A percentile compares a stretch with the other conserved stretches of the same genome.
phyloP scores from a whole-genome alignment of 2,888 invertebrate species.

The Cerceris ruficornis region DNA sequence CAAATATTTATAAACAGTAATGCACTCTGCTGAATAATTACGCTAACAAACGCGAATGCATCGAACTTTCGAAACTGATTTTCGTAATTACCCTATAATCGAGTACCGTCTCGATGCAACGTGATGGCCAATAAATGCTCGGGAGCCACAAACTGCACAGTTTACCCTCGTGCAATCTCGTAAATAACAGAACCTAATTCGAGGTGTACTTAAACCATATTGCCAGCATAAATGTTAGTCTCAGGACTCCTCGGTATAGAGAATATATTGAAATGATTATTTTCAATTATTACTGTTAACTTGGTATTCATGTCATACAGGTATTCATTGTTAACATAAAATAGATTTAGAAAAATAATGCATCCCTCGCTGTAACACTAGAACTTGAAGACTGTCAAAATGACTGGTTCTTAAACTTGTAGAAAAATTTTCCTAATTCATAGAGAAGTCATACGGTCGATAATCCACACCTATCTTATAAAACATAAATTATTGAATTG shows the following conservation, averaged over 20 bases:
- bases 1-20: neutral
- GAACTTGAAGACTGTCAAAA: too few species aligned
- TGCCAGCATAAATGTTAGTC: conserved; percentile 21
- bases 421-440: too few species aligned
- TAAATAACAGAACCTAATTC: conserved; percentile 30
- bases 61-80: neutral
- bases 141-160: conserved; percentile 5
- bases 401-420: too few species aligned
- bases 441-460: too few species aligned
- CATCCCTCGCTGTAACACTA: too few species aligned
- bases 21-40: neutral
- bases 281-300: too few species aligned
- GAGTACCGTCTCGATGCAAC: neutral
- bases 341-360: too few species aligned
- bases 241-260: conserved; percentile 8
- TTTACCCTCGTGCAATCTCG: conserved; percentile 11
- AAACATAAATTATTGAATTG: too few species aligned
- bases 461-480: too few species aligned
- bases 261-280: conserved; percentile 14
- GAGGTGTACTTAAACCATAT: conserved; percentile 11
- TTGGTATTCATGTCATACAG: too few species aligned
- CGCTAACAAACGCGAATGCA: neutral
- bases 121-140: conserved; percentile 10
- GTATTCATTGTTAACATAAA: neutral
- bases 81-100: neutral